Conservation (phyloP, 2,797 vertebrate genomes). For the Dromococcyx pavoninus region DNA sequence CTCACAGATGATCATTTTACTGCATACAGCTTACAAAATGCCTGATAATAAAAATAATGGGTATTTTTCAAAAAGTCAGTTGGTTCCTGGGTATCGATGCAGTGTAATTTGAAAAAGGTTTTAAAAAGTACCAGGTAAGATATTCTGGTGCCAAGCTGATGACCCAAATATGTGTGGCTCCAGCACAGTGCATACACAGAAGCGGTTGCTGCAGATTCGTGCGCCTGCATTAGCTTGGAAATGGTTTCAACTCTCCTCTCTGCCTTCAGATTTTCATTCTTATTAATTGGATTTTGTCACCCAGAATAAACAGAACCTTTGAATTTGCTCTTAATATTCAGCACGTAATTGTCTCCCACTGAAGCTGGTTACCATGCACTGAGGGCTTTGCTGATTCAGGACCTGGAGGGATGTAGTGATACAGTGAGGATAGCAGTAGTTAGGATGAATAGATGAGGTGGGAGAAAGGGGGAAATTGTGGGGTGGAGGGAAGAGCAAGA, state of each 20-base stretch:
- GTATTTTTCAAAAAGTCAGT: constrained; percentile 20
- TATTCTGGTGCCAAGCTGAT: not conserved
- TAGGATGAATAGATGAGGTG: not conserved
- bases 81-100: constrained; percentile 21
- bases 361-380: accelerated
- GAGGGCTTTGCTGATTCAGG: not conserved
- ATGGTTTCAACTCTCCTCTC: not conserved
- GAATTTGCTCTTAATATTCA: not conserved
- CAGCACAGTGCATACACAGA: not conserved
- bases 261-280: not conserved
- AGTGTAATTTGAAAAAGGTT: constrained; percentile 25
- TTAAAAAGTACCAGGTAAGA: not conserved
- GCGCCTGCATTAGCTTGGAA: not conserved
- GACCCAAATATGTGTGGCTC: not conserved
- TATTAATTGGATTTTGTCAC: not conserved
- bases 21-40: not conserved
- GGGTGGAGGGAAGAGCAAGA: not conserved
- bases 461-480: not conserved
- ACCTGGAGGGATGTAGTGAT: not conserved
- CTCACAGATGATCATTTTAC: not conserved
- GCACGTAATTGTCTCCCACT: not conserved
- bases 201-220: not conserved
- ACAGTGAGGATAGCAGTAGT: not conserved
- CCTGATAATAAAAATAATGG: not conserved
- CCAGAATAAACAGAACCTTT: not conserved